Evolutionary conservation across 2,113 vertebrate species (phyloP).

Genomic region (Malurus cyaneus): DNA sequence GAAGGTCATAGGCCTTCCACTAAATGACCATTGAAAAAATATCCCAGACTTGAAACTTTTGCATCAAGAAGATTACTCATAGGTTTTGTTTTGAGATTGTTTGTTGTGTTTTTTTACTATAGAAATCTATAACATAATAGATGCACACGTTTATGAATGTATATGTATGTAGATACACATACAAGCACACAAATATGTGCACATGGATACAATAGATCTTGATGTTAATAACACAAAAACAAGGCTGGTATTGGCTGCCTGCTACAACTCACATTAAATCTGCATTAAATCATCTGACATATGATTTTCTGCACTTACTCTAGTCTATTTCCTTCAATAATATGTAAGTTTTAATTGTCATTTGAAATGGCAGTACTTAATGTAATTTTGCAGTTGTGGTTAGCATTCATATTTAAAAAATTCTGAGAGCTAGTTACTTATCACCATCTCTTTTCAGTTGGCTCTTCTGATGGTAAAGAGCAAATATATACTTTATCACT

Average conservation of each 20-base stretch:
- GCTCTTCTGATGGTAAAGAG: not conserved
- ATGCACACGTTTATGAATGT: not conserved
- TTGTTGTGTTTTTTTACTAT: not conserved
- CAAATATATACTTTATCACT: not conserved
- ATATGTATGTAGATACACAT: not conserved
- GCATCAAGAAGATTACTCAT: not conserved
- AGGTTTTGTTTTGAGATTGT: not conserved
- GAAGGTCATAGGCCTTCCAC: not conserved
- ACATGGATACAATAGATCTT: not conserved
- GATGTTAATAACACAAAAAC: not conserved
- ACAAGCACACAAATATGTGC: not conserved
- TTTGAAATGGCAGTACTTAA: not conserved
- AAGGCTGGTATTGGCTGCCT: not conserved
- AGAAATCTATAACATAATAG: not conserved
- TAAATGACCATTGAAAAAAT: not conserved
- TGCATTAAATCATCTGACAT: not conserved
- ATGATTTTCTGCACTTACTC: not conserved
- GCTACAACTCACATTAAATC: not conserved
- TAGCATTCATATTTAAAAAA: not conserved
- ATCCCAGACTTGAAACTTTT: not conserved
- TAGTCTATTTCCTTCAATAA: not conserved
- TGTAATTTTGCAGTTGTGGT: not conserved
- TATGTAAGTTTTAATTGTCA: not conserved
- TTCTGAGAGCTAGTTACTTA: not conserved
- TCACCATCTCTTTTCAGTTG: not conserved